phyloP scores from a whole-genome alignment of 2,888 invertebrate genomes.

The Mimachlamys varia region DNA sequence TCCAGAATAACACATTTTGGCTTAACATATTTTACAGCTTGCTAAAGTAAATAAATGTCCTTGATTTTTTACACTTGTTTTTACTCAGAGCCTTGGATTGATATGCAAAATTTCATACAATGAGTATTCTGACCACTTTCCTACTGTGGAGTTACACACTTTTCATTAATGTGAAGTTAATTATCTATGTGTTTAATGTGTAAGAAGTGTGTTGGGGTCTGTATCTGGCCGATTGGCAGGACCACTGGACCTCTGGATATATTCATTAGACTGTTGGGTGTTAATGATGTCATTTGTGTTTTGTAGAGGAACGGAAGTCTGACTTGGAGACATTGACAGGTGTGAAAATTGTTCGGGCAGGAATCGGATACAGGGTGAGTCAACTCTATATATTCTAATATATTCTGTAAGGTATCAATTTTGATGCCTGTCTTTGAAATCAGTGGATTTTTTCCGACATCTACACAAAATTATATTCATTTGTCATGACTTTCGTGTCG shows the following conservation, averaged over 20 bases:
- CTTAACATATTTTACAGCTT: not conserved
- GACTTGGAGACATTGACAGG: not conserved
- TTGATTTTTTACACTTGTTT: not conserved
- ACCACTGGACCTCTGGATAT: not conserved
- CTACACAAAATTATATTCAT: not conserved
- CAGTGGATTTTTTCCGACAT: not conserved
- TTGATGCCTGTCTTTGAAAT: not conserved
- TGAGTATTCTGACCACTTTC: not conserved
- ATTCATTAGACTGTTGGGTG: not conserved
- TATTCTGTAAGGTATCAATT: not conserved
- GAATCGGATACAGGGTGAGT: slow-evolving; percentile 32
- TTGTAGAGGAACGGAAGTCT: slow-evolving; percentile 8
- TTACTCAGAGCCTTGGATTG: not conserved
- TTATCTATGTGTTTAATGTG: not conserved
- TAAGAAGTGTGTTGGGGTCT: not conserved
- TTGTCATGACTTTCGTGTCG: not conserved
- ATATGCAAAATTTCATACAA: not conserved
- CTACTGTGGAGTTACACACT: not conserved
- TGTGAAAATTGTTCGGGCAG: slow-evolving; percentile 23
- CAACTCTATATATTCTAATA: not conserved
- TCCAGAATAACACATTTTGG: not conserved
- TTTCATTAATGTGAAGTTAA: not conserved
- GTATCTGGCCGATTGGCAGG: not conserved
- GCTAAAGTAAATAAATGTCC: not conserved
- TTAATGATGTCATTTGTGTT: not conserved